phyloP scores from a whole-genome alignment of 2,797 vertebrate genomes.

The Aeoliscus strigatus region DNA sequence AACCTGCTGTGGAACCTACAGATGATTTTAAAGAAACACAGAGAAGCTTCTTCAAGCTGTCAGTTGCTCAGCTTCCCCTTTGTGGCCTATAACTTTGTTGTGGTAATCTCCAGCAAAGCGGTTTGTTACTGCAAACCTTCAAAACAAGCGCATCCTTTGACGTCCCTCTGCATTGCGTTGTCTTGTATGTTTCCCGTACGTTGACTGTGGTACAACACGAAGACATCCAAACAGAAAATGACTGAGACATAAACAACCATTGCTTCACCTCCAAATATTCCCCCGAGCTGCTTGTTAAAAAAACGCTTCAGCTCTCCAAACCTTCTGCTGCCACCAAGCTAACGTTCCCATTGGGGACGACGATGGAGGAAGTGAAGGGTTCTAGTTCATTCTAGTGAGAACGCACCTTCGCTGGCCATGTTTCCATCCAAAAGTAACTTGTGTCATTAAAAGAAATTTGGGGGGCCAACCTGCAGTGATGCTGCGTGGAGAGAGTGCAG shows the following conservation, averaged over 20 bases:
- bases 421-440: no score
- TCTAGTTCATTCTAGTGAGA: no score
- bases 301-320: constrained; percentile 13
- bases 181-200: constrained; percentile 17
- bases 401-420: no score
- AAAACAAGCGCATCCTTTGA: constrained; percentile 2
- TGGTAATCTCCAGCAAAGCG: constrained; percentile 16
- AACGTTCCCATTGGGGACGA: constrained; percentile 47
- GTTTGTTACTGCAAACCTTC: constrained; percentile 1
- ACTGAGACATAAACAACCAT: neutral
- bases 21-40: constrained; percentile 31
- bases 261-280: constrained; percentile 16
- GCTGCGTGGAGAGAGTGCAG: constrained; percentile 40
- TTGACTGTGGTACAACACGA: constrained; percentile 2
- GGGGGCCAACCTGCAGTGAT: constrained; percentile 29
- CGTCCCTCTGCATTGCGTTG: constrained; percentile 2
- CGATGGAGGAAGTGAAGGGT: constrained; percentile 1
- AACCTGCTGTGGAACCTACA: constrained; percentile 22
- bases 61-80: constrained; percentile 23
- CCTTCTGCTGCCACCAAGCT: constrained; percentile 26
- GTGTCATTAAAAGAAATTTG: no score
- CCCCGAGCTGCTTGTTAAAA: constrained; percentile 57
- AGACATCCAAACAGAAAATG: constrained; percentile 1
- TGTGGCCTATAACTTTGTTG: constrained; percentile 26
- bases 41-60: constrained; percentile 35